Conservation (phyloP, 2,113 vertebrate genomes). For the Oophaga pumilio region DNA sequence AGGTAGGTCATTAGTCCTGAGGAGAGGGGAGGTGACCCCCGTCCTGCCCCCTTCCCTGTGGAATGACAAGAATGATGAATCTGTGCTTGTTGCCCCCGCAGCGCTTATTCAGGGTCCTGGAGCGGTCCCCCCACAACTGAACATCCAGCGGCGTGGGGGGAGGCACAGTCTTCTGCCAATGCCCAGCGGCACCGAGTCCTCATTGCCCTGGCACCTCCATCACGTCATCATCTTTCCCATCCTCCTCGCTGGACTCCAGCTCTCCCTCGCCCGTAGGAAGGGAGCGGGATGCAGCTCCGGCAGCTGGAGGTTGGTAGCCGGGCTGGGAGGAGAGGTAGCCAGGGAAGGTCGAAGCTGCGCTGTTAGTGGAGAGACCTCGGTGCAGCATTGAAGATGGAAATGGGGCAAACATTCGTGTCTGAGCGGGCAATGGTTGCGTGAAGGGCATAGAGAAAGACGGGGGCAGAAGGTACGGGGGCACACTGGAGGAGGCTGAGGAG, state of each 20-base stretch:
- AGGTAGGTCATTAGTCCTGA: neutral
- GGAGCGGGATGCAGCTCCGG: constrained; percentile 85
- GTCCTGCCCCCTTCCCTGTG: constrained; percentile 7
- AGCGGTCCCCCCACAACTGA: constrained; percentile 46
- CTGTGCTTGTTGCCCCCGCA: constrained; percentile 33
- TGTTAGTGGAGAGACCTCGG: constrained; percentile 78
- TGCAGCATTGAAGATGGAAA: constrained; percentile 77
- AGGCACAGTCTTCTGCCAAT: constrained; percentile 45
- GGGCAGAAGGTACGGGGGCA: constrained; percentile 89
- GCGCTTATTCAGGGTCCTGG: constrained; percentile 29
- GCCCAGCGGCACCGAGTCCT: neutral
- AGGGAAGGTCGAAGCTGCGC: constrained; percentile 79
- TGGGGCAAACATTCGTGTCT: constrained; percentile 85
- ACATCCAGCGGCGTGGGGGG: constrained; percentile 53
- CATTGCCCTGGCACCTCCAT: constrained; percentile 96
- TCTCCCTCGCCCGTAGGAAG: constrained; percentile 86
- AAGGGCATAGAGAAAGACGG: constrained; percentile 88
- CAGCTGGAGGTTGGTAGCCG: constrained; percentile 77
- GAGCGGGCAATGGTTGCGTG: constrained; percentile 87
- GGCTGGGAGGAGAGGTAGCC: constrained; percentile 81
- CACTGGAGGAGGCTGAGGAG: constrained; percentile 82
- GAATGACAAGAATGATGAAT: constrained; percentile 44
- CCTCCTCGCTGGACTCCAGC: constrained; percentile 91
- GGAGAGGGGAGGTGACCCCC: neutral
- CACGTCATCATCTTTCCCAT: constrained; percentile 95